These are phyloP conservation scores for Scyliorhinus canicula DNA, from an alignment of 2,797 vertebrate genomes.

Conservation along the genomic window DNA sequence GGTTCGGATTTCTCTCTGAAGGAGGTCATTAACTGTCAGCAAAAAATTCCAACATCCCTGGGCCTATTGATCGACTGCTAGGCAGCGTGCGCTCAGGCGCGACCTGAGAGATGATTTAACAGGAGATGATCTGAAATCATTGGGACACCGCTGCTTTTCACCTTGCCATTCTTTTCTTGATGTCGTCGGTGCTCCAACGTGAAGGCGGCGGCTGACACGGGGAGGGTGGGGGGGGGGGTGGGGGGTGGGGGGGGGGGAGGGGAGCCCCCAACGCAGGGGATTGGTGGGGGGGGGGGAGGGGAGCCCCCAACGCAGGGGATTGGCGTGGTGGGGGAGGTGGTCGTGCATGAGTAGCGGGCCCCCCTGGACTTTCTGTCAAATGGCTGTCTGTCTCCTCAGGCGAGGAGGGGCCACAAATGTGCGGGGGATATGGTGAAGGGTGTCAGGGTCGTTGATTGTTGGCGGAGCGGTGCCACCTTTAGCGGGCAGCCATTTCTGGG, in stretches of 20 bases:
- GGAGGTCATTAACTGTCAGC: conserved; percentile 58
- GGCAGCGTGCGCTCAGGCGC: background rate
- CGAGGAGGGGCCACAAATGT: background rate
- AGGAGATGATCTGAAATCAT: background rate
- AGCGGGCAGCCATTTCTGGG: no score
- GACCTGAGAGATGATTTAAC: background rate
- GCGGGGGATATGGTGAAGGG: background rate
- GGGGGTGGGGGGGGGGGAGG: no score
- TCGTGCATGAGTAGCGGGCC: no score
- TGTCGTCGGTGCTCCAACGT: background rate
- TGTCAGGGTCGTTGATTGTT: no score
- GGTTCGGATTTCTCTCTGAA: conserved; percentile 54
- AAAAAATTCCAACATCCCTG: conserved; percentile 49
- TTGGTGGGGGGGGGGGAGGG: no score
- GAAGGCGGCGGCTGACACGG: background rate
- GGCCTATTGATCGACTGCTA: background rate
- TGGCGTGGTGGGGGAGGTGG: accelerated
- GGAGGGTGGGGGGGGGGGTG: no score
- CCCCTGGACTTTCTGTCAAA: background rate
- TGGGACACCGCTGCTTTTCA: background rate
- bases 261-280: no score
- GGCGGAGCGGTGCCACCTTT: background rate
- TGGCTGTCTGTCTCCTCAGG: background rate
- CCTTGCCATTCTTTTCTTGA: background rate
- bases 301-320: no score